These are phyloP conservation scores for Rhodeus uyekii DNA, from an alignment of 2,797 vertebrate species.

Conservation along the genomic window DNA sequence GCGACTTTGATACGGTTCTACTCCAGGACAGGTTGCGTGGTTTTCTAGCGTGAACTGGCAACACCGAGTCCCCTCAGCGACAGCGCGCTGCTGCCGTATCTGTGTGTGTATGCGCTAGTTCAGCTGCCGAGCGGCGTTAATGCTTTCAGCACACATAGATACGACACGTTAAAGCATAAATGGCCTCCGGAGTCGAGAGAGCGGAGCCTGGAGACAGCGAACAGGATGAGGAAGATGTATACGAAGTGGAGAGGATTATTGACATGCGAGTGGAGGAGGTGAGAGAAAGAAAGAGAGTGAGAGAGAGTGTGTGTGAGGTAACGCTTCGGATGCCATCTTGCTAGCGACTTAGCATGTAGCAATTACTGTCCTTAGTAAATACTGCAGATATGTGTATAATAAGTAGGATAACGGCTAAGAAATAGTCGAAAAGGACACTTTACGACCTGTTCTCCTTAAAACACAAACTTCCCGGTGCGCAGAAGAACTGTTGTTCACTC, in stretches of 20 bases:
- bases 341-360: conserved; percentile 47
- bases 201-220: conserved; percentile 80
- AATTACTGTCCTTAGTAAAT: background rate
- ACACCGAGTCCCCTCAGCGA: background rate
- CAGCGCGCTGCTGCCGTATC: background rate
- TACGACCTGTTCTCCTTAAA: background rate
- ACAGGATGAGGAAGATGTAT: conserved; percentile 86
- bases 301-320: too few species aligned
- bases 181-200: conserved; percentile 65
- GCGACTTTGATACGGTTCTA: background rate
- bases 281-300: too few species aligned
- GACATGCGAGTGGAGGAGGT: conserved; percentile 91
- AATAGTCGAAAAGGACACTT: background rate
- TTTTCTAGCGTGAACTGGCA: background rate
- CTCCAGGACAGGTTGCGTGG: fast-evolving
- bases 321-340: conserved; percentile 60
- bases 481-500: background rate
- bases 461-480: background rate
- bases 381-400: background rate
- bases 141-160: background rate
- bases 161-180: conserved; percentile 38
- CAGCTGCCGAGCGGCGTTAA: conserved; percentile 2
- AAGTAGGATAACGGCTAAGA: background rate
- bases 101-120: background rate
- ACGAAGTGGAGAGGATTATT: conserved; percentile 95